These are phyloP conservation scores for Terrapene triunguis DNA, from an alignment of 2,113 vertebrate species.

Conservation along the genomic window DNA sequence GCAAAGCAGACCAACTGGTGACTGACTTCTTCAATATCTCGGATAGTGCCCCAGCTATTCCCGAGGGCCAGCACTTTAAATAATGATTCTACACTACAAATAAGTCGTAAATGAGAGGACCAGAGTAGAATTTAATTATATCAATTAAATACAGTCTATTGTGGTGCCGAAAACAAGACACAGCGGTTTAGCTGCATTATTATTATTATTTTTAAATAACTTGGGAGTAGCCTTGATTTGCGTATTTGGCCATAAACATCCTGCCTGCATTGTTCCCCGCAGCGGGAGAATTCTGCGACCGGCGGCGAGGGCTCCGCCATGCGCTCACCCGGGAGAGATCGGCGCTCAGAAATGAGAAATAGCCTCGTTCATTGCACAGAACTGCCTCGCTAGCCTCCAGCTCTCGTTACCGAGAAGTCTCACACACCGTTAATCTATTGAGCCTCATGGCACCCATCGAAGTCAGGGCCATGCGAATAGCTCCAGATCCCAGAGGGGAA, in stretches of 20 bases:
- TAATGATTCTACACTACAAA: background rate
- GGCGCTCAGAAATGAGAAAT: background rate
- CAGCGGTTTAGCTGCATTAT: background rate
- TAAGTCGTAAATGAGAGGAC: background rate
- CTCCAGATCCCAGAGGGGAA: background rate
- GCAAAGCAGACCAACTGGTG: background rate
- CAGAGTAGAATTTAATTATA: background rate
- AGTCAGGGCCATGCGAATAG: background rate
- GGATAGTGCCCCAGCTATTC: background rate
- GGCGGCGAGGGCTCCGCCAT: no score
- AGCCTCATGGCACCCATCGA: background rate
- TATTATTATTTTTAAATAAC: background rate
- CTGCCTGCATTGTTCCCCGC: background rate
- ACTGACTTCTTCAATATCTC: background rate
- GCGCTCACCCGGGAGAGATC: background rate
- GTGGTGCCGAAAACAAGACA: background rate
- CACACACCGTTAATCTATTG: background rate
- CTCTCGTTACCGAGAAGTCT: background rate
- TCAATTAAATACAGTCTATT: background rate
- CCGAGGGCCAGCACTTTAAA: background rate
- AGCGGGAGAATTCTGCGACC: background rate
- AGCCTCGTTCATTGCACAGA: background rate
- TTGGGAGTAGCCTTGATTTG: background rate
- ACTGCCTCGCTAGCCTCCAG: background rate
- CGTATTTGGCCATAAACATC: background rate